phyloP scores from a whole-genome alignment of 2,113 vertebrate genomes.

The Phaethon lepturus region DNA sequence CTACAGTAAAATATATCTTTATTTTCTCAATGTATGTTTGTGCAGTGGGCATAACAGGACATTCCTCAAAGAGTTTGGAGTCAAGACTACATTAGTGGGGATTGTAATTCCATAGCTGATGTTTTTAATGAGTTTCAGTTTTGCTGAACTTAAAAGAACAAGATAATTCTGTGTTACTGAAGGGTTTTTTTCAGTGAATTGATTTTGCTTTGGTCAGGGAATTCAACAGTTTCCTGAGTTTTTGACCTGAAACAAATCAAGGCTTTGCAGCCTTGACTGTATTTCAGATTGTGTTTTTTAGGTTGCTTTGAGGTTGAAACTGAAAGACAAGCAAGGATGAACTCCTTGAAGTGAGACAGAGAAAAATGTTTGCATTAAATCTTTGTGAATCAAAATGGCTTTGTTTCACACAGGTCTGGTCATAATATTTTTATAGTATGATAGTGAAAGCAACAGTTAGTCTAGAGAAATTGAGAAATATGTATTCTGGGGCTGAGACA shows the following conservation, averaged over 20 bases:
- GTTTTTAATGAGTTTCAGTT: neutral
- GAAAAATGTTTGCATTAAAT: neutral
- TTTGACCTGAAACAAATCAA: conserved; percentile 20
- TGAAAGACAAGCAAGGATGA: conserved; percentile 24
- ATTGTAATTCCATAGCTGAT: neutral
- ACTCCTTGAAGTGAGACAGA: neutral
- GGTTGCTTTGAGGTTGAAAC: conserved; percentile 21
- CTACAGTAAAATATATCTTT: neutral
- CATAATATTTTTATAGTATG: neutral
- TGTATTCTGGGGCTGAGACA: neutral
- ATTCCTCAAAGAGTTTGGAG: neutral
- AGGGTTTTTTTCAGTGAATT: neutral
- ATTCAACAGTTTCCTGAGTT: neutral
- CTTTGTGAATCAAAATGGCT: neutral
- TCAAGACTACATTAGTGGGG: neutral
- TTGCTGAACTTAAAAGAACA: neutral
- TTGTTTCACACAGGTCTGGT: neutral
- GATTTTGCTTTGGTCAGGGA: neutral
- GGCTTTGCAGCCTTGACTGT: neutral
- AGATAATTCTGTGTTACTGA: neutral
- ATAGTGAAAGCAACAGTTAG: neutral
- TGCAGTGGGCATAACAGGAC: neutral
- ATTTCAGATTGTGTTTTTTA: neutral
- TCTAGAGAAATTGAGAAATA: neutral
- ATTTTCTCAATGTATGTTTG: neutral